Percentiles rank a stretch among this genome's conserved stretches.
Evolutionary conservation across 2,113 vertebrate species (phyloP).

Genomic region (Phalacrocorax aristotelis): DNA sequence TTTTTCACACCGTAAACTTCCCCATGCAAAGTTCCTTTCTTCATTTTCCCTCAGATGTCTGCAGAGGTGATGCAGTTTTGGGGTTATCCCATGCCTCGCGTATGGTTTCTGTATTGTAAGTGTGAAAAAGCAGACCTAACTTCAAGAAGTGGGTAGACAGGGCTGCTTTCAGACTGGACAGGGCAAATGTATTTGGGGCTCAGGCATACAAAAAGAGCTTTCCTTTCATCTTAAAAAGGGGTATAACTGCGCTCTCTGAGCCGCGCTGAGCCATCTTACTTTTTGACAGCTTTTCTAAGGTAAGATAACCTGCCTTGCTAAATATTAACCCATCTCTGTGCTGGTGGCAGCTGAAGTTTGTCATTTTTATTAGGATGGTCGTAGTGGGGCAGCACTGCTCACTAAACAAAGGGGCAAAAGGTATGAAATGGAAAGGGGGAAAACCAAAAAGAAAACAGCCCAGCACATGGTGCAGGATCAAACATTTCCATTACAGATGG

Average conservation of each 20-base stretch:
- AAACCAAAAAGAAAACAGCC: not conserved
- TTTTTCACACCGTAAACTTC: not conserved
- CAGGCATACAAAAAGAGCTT: not conserved
- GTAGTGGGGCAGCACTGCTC: not conserved
- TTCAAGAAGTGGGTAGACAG: not conserved
- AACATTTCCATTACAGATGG: not conserved
- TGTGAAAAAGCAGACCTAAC: not conserved
- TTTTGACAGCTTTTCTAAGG: not conserved
- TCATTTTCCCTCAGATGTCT: not conserved
- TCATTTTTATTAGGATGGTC: not conserved
- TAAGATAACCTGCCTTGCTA: not conserved
- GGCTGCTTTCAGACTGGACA: not conserved
- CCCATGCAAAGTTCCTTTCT: not conserved
- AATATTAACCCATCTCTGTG: not conserved
- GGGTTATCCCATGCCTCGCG: not conserved
- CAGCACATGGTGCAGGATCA: not conserved
- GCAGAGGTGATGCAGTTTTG: not conserved
- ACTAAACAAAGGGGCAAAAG: not conserved
- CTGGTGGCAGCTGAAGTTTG: not conserved
- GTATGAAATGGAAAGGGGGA: rapidly evolving
- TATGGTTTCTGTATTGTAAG: rapidly evolving
- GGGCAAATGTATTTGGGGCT: not conserved
- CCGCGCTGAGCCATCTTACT: not conserved
- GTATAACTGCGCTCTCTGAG: not conserved
- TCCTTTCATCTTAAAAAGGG: not conserved